Conservation (phyloP, 1,140 invertebrate species). For the Papilio dardanus region DNA sequence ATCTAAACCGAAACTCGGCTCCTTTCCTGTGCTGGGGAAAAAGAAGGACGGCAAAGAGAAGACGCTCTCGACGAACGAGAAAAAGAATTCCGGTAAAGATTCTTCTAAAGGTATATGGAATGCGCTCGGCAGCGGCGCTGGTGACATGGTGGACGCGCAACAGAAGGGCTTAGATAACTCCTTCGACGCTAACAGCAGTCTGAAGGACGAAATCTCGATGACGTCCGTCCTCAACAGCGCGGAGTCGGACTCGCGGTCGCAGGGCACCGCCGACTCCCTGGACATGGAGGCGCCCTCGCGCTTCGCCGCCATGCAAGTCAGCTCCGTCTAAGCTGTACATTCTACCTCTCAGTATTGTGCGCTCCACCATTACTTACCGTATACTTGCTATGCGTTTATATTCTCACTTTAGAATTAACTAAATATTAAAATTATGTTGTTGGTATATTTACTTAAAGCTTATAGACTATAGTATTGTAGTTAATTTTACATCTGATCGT, state of each 20-base stretch:
- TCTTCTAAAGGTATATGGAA: slow-evolving; percentile 75
- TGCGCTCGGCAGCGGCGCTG: slow-evolving; percentile 67
- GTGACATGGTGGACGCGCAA: slow-evolving; percentile 74
- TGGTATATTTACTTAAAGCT: slow-evolving; percentile 35
- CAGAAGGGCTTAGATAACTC: slow-evolving; percentile 61
- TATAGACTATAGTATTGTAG: background rate
- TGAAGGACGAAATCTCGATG: slow-evolving; percentile 79
- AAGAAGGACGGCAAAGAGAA: slow-evolving; percentile 79
- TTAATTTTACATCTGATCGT: slow-evolving; percentile 20
- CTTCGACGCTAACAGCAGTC: slow-evolving; percentile 66
- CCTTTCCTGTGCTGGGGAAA: slow-evolving; percentile 78
- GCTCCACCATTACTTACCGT: background rate
- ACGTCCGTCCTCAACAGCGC: slow-evolving; percentile 72
- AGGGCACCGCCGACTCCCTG: slow-evolving; percentile 75
- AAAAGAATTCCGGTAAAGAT: slow-evolving; percentile 75
- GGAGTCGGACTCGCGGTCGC: slow-evolving; percentile 76
- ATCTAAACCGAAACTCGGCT: slow-evolving; percentile 78
- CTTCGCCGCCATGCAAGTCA: slow-evolving; percentile 80
- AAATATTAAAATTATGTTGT: background rate
- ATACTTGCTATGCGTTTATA: background rate
- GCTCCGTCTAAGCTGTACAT: slow-evolving; percentile 76
- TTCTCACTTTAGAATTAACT: background rate
- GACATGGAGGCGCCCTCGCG: slow-evolving; percentile 71
- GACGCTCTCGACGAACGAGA: slow-evolving; percentile 57
- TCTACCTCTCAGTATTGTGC: slow-evolving; percentile 5